Conservation (phyloP, 2,888 invertebrate species). For the Bibio marci region DNA sequence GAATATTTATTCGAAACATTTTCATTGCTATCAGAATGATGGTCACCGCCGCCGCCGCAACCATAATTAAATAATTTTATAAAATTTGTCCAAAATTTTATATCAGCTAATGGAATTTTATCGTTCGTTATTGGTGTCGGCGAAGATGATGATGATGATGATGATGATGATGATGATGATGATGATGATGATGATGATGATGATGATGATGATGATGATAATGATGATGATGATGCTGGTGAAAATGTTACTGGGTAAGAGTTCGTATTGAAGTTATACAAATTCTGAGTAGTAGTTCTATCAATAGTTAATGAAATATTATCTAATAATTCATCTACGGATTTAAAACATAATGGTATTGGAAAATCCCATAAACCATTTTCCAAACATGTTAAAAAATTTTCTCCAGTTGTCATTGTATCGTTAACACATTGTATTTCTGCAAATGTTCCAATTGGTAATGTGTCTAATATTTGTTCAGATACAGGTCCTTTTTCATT, state of each 20-base stretch:
- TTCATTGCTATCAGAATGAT: conserved; percentile 6
- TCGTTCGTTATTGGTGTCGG: neutral
- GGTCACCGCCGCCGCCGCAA: conserved; percentile 5
- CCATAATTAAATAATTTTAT: conserved; percentile 9
- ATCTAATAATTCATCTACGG: neutral
- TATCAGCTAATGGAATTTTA: conserved; percentile 1
- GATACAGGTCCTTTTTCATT: conserved; percentile 19
- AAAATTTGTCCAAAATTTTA: conserved; percentile 9
- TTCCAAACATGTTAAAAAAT: conserved; percentile 34
- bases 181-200: too few relatives aligned
- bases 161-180: too few relatives aligned
- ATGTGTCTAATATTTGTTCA: conserved; percentile 9
- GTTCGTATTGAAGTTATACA: neutral
- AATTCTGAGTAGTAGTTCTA: neutral
- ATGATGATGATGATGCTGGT: too few relatives aligned
- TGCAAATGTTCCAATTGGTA: conserved; percentile 31
- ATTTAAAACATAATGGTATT: conserved; percentile 1
- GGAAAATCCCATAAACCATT: conserved; percentile 34
- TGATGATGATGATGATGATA: too few relatives aligned
- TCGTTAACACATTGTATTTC: conserved; percentile 34
- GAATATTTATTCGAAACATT: neutral
- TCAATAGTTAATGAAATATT: neutral
- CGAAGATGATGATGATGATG: too few relatives aligned
- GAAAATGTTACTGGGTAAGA: neutral
- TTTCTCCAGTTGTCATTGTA: conserved; percentile 29